Evolutionary conservation across 2,797 vertebrate genomes (phyloP).

Genomic region (Taenioides sp.): DNA sequence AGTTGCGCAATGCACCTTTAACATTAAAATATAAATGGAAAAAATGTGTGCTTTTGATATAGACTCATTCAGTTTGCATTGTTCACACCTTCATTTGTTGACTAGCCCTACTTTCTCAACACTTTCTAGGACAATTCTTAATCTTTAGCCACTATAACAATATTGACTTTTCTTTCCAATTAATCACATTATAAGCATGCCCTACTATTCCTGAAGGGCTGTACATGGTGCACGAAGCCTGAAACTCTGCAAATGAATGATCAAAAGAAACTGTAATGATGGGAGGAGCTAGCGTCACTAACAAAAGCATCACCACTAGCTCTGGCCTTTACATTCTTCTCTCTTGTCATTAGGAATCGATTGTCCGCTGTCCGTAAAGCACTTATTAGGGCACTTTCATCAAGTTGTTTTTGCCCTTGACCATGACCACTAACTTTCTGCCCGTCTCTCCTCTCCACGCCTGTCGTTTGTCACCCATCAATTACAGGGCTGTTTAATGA

Average conservation of each 20-base stretch:
- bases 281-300: conserved; percentile 12
- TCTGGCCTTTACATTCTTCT: conserved; percentile 37
- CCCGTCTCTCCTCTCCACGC: conserved; percentile 10
- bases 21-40: not conserved
- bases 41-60: not conserved
- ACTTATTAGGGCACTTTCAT: conserved; percentile 59
- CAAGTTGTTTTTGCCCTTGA: conserved; percentile 54
- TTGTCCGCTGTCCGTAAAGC: conserved; percentile 35
- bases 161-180: not conserved
- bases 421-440: conserved; percentile 32
- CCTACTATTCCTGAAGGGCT: not conserved
- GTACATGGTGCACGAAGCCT: conserved; percentile 4
- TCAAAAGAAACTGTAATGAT: conserved; percentile 31
- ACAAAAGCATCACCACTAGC: conserved; percentile 30
- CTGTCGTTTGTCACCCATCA: conserved; percentile 41
- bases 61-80: not conserved
- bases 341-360: conserved; percentile 46
- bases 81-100: no score
- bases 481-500: conserved; percentile 54
- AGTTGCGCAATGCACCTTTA: no score
- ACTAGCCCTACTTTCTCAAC: not conserved
- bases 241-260: conserved; percentile 23
- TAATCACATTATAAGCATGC: not conserved
- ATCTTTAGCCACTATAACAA: not conserved
- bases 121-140: not conserved